Conservation (phyloP, 2,888 invertebrate species). For the Selenia dentaria region DNA sequence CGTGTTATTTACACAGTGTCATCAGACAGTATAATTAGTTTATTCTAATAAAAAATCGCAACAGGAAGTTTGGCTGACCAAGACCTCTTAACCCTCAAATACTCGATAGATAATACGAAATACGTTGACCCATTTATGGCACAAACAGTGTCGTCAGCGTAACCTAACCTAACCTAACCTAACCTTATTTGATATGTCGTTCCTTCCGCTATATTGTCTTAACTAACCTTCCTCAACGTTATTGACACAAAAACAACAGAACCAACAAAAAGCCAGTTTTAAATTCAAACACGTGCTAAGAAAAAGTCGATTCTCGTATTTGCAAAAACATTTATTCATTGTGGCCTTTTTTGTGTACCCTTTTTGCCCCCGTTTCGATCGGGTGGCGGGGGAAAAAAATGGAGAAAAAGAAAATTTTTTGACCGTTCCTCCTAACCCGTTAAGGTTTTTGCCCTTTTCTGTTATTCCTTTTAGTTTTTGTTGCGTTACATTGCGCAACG, state of each 20-base stretch:
- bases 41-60: slow-evolving; percentile 4
- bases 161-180: slow-evolving; percentile 14
- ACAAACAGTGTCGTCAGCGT: slow-evolving; percentile 1
- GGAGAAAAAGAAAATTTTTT: slow-evolving; percentile 27
- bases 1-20: neutral
- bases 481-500: slow-evolving; percentile 57
- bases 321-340: slow-evolving; percentile 78
- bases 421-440: slow-evolving; percentile 62
- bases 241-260: slow-evolving; percentile 51
- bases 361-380: slow-evolving; percentile 71
- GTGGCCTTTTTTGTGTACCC: slow-evolving; percentile 59
- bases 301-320: slow-evolving; percentile 70
- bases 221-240: slow-evolving; percentile 64
- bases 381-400: slow-evolving; percentile 65
- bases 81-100: slow-evolving; percentile 6
- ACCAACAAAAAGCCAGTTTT: slow-evolving; percentile 62
- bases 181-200: slow-evolving; percentile 22
- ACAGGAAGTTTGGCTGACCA: slow-evolving; percentile 3
- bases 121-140: neutral
- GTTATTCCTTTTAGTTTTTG: slow-evolving; percentile 53
- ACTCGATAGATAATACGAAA: neutral
- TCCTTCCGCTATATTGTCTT: slow-evolving; percentile 32
- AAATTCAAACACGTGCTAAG: slow-evolving; percentile 76
- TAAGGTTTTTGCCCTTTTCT: slow-evolving; percentile 66
- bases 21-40: neutral